Percentiles rank a stretch among this genome's conserved stretches.
Conservation (phyloP, 2,797 vertebrate genomes). For the Harpagifer antarcticus region DNA sequence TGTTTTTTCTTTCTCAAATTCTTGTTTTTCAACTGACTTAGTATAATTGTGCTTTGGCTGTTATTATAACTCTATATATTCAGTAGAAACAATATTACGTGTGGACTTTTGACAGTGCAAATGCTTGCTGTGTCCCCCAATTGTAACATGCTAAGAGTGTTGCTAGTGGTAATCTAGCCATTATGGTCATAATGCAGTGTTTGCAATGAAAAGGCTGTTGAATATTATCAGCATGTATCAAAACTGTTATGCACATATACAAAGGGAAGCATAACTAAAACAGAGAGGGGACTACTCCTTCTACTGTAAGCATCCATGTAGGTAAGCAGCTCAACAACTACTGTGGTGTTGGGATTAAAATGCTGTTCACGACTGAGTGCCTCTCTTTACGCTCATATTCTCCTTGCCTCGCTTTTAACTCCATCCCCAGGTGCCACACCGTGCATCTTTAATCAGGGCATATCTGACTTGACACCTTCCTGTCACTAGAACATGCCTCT, state of each 20-base stretch:
- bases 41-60: neutral
- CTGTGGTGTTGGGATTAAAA: conserved; percentile 57
- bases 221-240: conserved; percentile 14
- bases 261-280: neutral
- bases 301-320: conserved; percentile 35
- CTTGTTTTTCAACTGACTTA: neutral
- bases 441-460: conserved; percentile 75
- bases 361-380: conserved; percentile 60
- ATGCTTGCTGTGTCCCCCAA: conserved; percentile 5
- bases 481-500: conserved; percentile 62
- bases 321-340: conserved; percentile 41
- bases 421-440: conserved; percentile 51
- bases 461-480: conserved; percentile 68
- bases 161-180: conserved; percentile 5
- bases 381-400: conserved; percentile 49
- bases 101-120: conserved; percentile 5
- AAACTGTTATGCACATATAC: neutral
- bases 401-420: conserved; percentile 57
- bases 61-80: neutral
- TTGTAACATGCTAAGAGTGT: conserved; percentile 27
- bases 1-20: neutral
- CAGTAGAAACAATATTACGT: neutral
- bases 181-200: conserved; percentile 9
- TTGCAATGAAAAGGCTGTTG: conserved; percentile 9
- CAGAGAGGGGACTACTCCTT: neutral